phyloP scores from a whole-genome alignment of 2,797 vertebrate genomes.

The Parotocinclus haroldoi region DNA sequence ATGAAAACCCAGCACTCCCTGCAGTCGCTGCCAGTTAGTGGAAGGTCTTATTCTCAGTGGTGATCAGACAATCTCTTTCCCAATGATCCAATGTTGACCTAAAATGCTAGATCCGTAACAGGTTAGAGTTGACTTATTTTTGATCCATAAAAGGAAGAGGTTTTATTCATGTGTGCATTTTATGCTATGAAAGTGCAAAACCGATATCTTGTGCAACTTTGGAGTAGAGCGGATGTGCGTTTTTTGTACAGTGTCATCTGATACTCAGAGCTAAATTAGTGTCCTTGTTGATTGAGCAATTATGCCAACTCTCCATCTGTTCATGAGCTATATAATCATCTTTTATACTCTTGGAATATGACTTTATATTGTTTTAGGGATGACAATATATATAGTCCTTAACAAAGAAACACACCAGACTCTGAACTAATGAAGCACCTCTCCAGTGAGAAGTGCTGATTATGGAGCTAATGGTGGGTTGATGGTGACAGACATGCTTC shows the following conservation, averaged over 20 bases:
- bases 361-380: neutral
- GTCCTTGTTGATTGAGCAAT: too few relatives aligned
- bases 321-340: too few relatives aligned
- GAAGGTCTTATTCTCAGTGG: neutral
- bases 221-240: too few relatives aligned
- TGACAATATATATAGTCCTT: neutral
- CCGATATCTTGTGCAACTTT: too few relatives aligned
- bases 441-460: conserved; percentile 28
- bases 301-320: too few relatives aligned
- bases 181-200: too few relatives aligned
- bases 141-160: too few relatives aligned
- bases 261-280: too few relatives aligned
- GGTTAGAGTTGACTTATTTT: too few relatives aligned
- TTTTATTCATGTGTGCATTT: too few relatives aligned
- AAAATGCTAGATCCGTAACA: too few relatives aligned
- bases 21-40: conserved; percentile 17
- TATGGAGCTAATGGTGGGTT: conserved; percentile 38
- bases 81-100: neutral
- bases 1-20: conserved; percentile 9
- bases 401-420: conserved; percentile 28
- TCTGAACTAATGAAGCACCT: conserved; percentile 42
- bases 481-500: conserved; percentile 19
- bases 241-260: too few relatives aligned
- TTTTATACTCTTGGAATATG: neutral
- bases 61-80: neutral